phyloP scores from a whole-genome alignment of 2,113 vertebrate species.

The Xyrauchen texanus region DNA sequence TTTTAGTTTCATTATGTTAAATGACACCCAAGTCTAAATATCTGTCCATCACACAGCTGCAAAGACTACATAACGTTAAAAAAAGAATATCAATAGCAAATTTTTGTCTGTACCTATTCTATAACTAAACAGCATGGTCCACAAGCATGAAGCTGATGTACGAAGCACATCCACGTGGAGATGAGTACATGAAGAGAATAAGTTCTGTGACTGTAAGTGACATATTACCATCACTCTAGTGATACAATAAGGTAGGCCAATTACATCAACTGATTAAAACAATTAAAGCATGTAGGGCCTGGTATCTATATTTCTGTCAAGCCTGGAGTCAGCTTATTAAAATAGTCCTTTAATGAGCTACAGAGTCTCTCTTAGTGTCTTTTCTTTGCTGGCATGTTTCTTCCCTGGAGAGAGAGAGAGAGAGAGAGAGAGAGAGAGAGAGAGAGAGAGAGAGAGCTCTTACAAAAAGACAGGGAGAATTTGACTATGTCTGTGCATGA shows the following conservation, averaged over 20 bases:
- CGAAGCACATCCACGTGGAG: conserved; percentile 17
- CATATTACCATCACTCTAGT: conserved; percentile 56
- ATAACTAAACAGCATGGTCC: conserved; percentile 61
- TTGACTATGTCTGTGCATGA: neutral
- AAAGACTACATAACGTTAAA: conserved; percentile 50
- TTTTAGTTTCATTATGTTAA: too few species aligned
- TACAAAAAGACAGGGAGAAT: neutral
- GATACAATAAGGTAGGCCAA: conserved; percentile 62
- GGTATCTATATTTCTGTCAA: conserved; percentile 64
- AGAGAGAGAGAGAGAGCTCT: conserved; percentile 21
- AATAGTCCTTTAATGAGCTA: conserved; percentile 66
- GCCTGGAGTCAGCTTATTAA: conserved; percentile 64
- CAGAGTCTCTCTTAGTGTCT: conserved; percentile 45
- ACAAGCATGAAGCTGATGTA: conserved; percentile 65
- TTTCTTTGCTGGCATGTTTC: conserved; percentile 41
- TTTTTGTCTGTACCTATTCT: conserved; percentile 44
- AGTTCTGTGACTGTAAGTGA: conserved; percentile 58
- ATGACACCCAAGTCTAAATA: conserved; percentile 47
- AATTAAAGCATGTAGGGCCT: conserved; percentile 64
- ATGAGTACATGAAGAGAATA: conserved; percentile 36
- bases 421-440: too few species aligned
- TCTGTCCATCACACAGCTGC: conserved; percentile 53
- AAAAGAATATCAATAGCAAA: conserved; percentile 43
- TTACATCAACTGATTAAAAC: conserved; percentile 73
- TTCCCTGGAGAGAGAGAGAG: conserved; percentile 33